A percentile compares a stretch with the other conserved stretches of the same genome.
phyloP scores from a whole-genome alignment of 2,888 invertebrate genomes.

The Sesia apiformis region DNA sequence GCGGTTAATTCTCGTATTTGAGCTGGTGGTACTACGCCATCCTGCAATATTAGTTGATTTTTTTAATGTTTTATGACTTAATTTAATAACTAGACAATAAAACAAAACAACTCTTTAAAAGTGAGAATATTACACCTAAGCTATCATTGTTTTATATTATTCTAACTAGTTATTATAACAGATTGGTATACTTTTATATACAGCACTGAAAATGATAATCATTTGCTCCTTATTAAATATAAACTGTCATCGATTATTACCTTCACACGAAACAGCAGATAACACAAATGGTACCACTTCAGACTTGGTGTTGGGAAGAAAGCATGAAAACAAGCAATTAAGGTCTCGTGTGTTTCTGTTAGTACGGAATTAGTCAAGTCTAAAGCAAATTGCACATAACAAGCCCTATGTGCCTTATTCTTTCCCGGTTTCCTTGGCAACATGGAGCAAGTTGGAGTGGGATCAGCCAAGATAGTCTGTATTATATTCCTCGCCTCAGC shows the following conservation, averaged over 20 bases:
- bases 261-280: constrained; percentile 81
- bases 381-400: constrained; percentile 63
- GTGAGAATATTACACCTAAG: too few relatives aligned
- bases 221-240: too few relatives aligned
- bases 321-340: constrained; percentile 94
- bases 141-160: too few relatives aligned
- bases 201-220: too few relatives aligned
- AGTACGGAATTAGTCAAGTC: constrained; percentile 83
- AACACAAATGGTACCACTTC: constrained; percentile 94
- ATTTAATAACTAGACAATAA: too few relatives aligned
- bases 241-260: constrained; percentile 35
- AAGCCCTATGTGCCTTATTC: constrained; percentile 48
- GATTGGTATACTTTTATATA: too few relatives aligned
- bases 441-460: constrained; percentile 48
- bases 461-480: constrained; percentile 87
- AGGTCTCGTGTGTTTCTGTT: constrained; percentile 92
- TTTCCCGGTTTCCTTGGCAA: constrained; percentile 48
- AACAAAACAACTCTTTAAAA: too few relatives aligned
- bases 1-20: constrained; percentile 68
- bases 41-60: constrained; percentile 21
- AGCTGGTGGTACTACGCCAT: constrained; percentile 39
- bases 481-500: constrained; percentile 88
- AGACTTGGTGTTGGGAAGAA: constrained; percentile 95
- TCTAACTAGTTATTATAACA: too few relatives aligned
- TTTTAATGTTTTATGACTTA: too few relatives aligned